A percentile compares a stretch with the other conserved stretches of the same genome.
Evolutionary conservation across 1,140 invertebrate genomes (phyloP).

Genomic region (Andricus grossulariae): DNA sequence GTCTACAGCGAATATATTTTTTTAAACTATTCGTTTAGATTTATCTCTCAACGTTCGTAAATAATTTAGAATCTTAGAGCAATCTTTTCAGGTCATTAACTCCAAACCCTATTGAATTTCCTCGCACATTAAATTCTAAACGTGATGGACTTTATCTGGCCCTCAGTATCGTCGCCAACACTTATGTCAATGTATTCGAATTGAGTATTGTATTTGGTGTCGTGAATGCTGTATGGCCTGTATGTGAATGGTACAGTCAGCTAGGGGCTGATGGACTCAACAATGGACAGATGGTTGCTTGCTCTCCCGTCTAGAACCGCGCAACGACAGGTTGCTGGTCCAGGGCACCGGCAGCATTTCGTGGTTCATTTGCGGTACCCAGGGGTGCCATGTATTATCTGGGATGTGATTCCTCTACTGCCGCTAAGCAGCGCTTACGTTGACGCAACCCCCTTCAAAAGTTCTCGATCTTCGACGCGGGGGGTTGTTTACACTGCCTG

Average conservation of each 20-base stretch:
- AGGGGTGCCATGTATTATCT: slow-evolving; percentile 76
- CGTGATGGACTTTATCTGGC: slow-evolving; percentile 50
- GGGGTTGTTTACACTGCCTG: slow-evolving; percentile 72
- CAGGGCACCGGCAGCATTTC: slow-evolving; percentile 71
- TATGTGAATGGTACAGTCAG: not conserved
- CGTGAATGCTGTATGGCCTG: no score
- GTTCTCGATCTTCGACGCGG: slow-evolving; percentile 44
- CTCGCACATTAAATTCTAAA: slow-evolving; percentile 36
- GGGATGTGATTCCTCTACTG: slow-evolving; percentile 58
- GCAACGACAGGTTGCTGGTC: slow-evolving; percentile 74
- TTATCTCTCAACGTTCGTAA: no score
- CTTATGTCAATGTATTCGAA: slow-evolving; percentile 25
- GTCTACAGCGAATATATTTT: no score
- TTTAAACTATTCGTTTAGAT: no score
- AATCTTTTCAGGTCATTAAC: slow-evolving; percentile 18
- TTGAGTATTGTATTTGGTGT: slow-evolving; percentile 6
- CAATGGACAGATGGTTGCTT: slow-evolving; percentile 69
- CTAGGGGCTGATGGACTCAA: slow-evolving; percentile 30
- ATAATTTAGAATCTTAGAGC: not conserved
- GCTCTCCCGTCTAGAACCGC: slow-evolving; percentile 56
- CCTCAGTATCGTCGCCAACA: slow-evolving; percentile 52
- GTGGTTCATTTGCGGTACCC: slow-evolving; percentile 77
- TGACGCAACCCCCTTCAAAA: slow-evolving; percentile 43
- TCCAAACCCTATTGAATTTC: slow-evolving; percentile 20
- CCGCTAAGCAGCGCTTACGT: slow-evolving; percentile 43